Evolutionary conservation across 2,113 vertebrate genomes (phyloP), one percentile per base, ranked within the genome.

Genomic region (Dipodomys ordii): DNA sequence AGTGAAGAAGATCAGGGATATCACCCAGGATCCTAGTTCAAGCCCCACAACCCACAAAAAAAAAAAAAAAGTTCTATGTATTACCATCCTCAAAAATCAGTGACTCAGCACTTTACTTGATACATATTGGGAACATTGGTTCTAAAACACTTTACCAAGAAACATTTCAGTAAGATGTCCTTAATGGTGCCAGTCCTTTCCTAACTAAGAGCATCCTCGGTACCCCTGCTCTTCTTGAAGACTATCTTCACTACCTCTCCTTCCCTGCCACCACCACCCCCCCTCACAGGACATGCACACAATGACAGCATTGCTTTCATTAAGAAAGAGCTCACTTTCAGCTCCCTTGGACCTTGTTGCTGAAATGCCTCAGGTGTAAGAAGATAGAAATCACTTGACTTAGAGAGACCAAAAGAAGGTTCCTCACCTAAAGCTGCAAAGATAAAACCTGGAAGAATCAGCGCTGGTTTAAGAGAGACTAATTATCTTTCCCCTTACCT

Each of bases 401-500:
- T 94, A 30, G 57, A 49, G 49, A 83, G 78, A 77, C 49, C 79
- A 65, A 89, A 85, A 84, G 65, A 89, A 85, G 77, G 64, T 92
- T 86, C 92, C 94, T 80, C 68, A 87, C 4, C 0, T 83, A 96
- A 83, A 86, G 77, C 95, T 1, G 0, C 94, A 96, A 97, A 97
- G 93, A 97, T 94, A 96, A 98, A 97, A 96, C 85, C 96, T 95
- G n/a, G 84, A 87, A 91, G 96, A 98, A 92, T 91, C 62, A 91
- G 93, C 91, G 76, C 1, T 96, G 96, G 96, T 77, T 4, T 96
- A 86, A 6, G n/a, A 95, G 62, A 83, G 78, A 93, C 76, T 82
- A 77, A 95, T 94, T 95, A 97, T 96, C 97, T 86, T 90, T 94
- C 80, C 92, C 82, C 57, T 95, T 92, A 90, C 94, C 90, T 87